A percentile compares a stretch with the other conserved stretches of the same genome.
phyloP scores from a whole-genome alignment of 2,113 vertebrate species.

The Calcarius ornatus region DNA sequence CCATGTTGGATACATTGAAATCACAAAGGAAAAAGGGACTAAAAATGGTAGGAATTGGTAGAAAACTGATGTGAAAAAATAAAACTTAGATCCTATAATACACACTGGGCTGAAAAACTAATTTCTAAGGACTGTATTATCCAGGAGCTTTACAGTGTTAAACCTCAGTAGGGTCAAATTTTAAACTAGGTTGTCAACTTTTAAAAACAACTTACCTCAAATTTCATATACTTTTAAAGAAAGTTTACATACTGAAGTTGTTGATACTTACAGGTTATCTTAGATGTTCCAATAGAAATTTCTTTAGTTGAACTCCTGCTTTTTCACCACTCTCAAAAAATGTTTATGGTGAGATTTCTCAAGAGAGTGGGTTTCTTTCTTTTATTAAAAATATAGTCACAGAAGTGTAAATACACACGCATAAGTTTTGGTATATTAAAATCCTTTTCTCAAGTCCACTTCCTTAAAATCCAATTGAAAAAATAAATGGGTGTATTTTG shows the following conservation, averaged over 20 bases:
- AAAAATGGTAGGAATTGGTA: constrained; percentile 67
- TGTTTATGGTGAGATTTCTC: constrained; percentile 3
- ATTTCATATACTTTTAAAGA: constrained; percentile 76
- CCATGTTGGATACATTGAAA: constrained; percentile 75
- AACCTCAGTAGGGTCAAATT: constrained; percentile 29
- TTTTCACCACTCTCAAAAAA: constrained; percentile 33
- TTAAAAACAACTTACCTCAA: constrained; percentile 80
- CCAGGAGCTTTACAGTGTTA: neutral
- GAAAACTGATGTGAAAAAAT: constrained; percentile 47
- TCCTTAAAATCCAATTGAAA: constrained; percentile 56
- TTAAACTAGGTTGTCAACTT: constrained; percentile 35
- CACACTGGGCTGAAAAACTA: neutral
- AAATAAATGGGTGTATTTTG: neutral
- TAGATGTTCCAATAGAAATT: constrained; percentile 78
- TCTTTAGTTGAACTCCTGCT: constrained; percentile 61
- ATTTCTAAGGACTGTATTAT: constrained; percentile 12
- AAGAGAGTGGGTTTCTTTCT: neutral
- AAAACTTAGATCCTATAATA: constrained; percentile 40
- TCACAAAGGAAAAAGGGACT: constrained; percentile 70
- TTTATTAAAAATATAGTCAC: neutral
- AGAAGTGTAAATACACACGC: neutral
- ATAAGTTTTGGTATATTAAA: neutral
- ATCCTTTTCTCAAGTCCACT: neutral
- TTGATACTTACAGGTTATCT: constrained; percentile 80
- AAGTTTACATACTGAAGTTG: constrained; percentile 72